These are phyloP conservation scores for Heliconius ismenius DNA, from an alignment of 2,888 invertebrate species.

Conservation along the genomic window DNA sequence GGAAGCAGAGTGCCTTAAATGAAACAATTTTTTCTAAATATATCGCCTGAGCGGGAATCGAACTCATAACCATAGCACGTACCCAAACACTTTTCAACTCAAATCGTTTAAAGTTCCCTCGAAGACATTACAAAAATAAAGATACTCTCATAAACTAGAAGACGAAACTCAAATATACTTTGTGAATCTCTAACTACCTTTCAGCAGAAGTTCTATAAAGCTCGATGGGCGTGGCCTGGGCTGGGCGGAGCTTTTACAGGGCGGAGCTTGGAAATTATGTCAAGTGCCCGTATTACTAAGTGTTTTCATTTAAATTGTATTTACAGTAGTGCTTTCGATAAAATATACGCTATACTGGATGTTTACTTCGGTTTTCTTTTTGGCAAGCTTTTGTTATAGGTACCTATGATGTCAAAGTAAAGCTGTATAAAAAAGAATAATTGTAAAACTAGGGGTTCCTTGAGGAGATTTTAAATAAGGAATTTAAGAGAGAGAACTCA, in stretches of 20 bases:
- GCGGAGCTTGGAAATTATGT: constrained; percentile 63
- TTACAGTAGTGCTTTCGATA: constrained; percentile 33
- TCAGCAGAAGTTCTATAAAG: constrained; percentile 34
- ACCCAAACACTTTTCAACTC: not conserved
- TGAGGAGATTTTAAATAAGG: too few relatives aligned
- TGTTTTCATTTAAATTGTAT: constrained; percentile 39
- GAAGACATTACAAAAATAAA: constrained; percentile 23
- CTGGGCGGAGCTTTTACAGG: constrained; percentile 52
- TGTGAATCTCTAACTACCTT: constrained; percentile 32
- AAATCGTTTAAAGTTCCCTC: constrained; percentile 1
- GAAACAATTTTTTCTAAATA: too few relatives aligned
- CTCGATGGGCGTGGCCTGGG: constrained; percentile 36
- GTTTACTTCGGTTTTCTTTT: constrained; percentile 24
- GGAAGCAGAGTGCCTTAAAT: too few relatives aligned
- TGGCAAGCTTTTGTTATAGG: not conserved
- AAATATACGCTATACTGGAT: constrained; percentile 27
- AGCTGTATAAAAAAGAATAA: too few relatives aligned
- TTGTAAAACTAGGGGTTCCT: too few relatives aligned
- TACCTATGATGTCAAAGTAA: not conserved
- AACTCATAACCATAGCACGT: not conserved
- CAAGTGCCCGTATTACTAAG: constrained; percentile 53
- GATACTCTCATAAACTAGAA: constrained; percentile 26
- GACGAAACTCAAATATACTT: constrained; percentile 27
- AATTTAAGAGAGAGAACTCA: too few relatives aligned
- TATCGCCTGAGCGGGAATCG: not conserved